A percentile compares a stretch with the other conserved stretches of the same genome.
Conservation (phyloP, 2,888 invertebrate genomes). For the Apamea anceps region DNA sequence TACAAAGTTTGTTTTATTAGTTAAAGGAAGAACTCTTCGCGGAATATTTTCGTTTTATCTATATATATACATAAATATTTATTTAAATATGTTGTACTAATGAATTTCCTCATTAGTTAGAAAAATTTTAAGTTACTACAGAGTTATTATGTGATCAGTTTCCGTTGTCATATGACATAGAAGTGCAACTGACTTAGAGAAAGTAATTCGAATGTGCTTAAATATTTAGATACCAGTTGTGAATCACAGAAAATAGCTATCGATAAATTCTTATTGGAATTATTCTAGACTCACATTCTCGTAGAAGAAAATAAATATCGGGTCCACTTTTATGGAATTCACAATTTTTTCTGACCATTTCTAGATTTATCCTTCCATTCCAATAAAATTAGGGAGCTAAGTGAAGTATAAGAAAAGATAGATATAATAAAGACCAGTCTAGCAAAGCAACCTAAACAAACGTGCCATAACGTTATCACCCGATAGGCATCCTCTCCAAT, state of each 20-base stretch:
- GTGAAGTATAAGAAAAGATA: neutral
- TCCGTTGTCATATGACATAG: neutral
- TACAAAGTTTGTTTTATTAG: slow-evolving; percentile 11
- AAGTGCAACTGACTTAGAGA: neutral
- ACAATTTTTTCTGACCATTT: neutral
- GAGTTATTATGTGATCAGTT: neutral
- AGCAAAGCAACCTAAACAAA: slow-evolving; percentile 46
- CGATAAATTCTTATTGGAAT: neutral
- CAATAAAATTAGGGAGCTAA: neutral
- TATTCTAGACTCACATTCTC: neutral
- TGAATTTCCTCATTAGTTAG: slow-evolving; percentile 27
- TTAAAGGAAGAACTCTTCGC: slow-evolving; percentile 34
- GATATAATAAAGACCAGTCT: neutral
- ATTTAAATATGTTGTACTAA: slow-evolving; percentile 5
- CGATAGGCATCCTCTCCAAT: slow-evolving; percentile 52
- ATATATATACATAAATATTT: slow-evolving; percentile 43
- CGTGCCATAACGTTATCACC: slow-evolving; percentile 40
- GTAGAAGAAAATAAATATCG: neutral
- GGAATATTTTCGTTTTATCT: slow-evolving; percentile 31
- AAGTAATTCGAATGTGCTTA: neutral
- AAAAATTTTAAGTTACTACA: slow-evolving; percentile 12
- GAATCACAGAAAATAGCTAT: neutral
- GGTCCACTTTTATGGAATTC: neutral
- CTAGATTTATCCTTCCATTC: neutral
- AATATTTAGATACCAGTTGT: neutral